A percentile compares a stretch with the other conserved stretches of the same genome.
phyloP scores from a whole-genome alignment of 2,797 vertebrate genomes.

The Rhinogobio ventralis region DNA sequence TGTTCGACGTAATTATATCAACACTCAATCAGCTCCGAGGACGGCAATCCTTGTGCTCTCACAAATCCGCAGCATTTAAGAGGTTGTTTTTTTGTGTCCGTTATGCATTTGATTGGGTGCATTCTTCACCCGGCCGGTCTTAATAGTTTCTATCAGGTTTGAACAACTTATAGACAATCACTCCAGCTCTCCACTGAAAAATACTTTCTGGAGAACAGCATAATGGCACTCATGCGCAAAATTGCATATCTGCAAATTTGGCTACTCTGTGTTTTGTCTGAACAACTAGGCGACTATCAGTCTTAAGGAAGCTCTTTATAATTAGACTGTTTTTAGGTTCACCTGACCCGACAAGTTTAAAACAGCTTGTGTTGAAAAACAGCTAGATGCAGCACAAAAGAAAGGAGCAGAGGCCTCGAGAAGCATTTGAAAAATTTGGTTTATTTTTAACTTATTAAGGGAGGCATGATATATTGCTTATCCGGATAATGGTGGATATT shows the following conservation, averaged over 20 bases:
- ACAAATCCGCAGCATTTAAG: slow-evolving; percentile 15
- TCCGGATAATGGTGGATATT: not conserved
- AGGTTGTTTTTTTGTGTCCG: slow-evolving; percentile 24
- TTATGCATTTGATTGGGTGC: slow-evolving; percentile 34
- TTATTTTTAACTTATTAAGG: not conserved
- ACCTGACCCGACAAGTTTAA: not conserved
- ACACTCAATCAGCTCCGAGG: slow-evolving; percentile 63
- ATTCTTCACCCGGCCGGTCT: slow-evolving; percentile 59
- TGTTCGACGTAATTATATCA: slow-evolving; percentile 70
- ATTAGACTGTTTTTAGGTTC: not conserved
- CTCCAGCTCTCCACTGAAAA: slow-evolving; percentile 9
- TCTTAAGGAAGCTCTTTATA: not conserved
- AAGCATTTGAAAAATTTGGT: not conserved
- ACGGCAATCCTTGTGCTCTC: slow-evolving; percentile 29
- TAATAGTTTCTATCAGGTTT: slow-evolving; percentile 64
- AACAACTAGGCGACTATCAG: not conserved
- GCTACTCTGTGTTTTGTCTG: not conserved
- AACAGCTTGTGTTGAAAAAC: not conserved
- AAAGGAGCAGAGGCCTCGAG: not conserved
- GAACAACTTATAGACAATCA: slow-evolving; percentile 55
- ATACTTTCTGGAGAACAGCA: not conserved
- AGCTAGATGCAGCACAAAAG: not conserved
- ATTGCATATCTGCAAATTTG: not conserved
- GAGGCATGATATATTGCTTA: slow-evolving; percentile 2
- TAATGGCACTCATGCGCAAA: slow-evolving; percentile 23